Evolutionary conservation across 2,797 vertebrate species (phyloP).

Genomic region (Myotis daubentonii): DNA sequence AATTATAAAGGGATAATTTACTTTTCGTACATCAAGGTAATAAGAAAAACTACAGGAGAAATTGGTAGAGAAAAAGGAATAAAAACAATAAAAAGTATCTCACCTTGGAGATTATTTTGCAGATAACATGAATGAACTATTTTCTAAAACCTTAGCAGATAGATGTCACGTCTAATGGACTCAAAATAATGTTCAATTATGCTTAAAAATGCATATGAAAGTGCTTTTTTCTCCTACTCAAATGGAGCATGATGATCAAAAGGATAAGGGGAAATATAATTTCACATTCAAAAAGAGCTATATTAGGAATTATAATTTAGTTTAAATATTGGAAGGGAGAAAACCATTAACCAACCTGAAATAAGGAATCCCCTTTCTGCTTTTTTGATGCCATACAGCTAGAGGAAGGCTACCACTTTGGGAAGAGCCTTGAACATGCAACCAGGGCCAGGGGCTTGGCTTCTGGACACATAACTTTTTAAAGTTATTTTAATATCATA

Average conservation of each 20-base stretch:
- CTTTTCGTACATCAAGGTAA: not conserved
- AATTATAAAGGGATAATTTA: not conserved
- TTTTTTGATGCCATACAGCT: not conserved
- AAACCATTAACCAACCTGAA: not conserved
- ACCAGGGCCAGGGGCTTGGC: not conserved
- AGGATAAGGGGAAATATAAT: not conserved
- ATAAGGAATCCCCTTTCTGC: not conserved
- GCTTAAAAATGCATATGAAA: not conserved
- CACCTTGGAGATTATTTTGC: not conserved
- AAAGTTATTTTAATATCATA: not conserved
- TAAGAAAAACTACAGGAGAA: not conserved
- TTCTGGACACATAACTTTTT: not conserved
- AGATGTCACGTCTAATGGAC: not conserved
- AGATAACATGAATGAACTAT: not conserved
- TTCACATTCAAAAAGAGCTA: not conserved
- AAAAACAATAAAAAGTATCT: not conserved
- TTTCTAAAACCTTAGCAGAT: slow-evolving; percentile 38
- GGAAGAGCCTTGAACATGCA: not conserved
- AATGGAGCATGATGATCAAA: not conserved
- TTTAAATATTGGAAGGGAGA: not conserved
- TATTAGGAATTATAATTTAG: not conserved
- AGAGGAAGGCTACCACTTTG: not conserved
- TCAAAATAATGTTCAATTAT: slow-evolving; percentile 28
- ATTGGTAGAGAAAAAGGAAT: not conserved
- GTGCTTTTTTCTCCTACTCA: not conserved